Evolutionary conservation across 2,888 invertebrate genomes (phyloP).

Genomic region (Scotopteryx bipunctaria): DNA sequence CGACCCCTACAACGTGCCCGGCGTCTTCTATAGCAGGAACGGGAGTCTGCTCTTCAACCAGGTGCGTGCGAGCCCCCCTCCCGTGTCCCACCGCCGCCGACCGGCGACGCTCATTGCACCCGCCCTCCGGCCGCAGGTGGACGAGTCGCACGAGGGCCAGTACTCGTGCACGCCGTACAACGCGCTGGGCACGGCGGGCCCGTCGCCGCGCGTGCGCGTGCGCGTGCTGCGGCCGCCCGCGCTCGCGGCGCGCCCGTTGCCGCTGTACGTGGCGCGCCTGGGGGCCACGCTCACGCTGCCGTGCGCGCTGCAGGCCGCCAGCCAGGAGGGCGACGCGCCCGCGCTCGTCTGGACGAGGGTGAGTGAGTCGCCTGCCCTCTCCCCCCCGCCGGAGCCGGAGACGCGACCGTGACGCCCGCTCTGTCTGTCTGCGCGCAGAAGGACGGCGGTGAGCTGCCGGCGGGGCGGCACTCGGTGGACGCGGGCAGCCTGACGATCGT

Average conservation of each 20-base stretch:
- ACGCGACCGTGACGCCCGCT: not conserved
- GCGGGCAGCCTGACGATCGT: conserved; percentile 93
- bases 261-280: conserved; percentile 91
- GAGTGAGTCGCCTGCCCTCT: conserved; percentile 37
- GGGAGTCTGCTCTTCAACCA: conserved; percentile 92
- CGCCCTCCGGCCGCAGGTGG: conserved; percentile 78
- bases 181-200: conserved; percentile 92
- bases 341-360: conserved; percentile 27
- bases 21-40: conserved; percentile 92
- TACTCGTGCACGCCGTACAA: conserved; percentile 97
- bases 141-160: conserved; percentile 92
- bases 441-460: conserved; percentile 88
- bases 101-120: not conserved
- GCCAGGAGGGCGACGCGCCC: conserved; percentile 67
- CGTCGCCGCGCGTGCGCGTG: conserved; percentile 92
- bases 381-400: not conserved
- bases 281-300: conserved; percentile 92
- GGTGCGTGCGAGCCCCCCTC: conserved; percentile 45
- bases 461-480: conserved; percentile 85
- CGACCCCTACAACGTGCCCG: conserved; percentile 94
- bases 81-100: not conserved
- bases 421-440: conserved; percentile 75
- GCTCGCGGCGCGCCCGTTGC: conserved; percentile 91
- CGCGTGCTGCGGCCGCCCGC: conserved; percentile 93
- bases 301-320: conserved; percentile 80